A percentile compares a stretch with the other conserved stretches of the same genome.
phyloP scores from a whole-genome alignment of 2,113 vertebrate genomes.

The Callopanchax toddi region DNA sequence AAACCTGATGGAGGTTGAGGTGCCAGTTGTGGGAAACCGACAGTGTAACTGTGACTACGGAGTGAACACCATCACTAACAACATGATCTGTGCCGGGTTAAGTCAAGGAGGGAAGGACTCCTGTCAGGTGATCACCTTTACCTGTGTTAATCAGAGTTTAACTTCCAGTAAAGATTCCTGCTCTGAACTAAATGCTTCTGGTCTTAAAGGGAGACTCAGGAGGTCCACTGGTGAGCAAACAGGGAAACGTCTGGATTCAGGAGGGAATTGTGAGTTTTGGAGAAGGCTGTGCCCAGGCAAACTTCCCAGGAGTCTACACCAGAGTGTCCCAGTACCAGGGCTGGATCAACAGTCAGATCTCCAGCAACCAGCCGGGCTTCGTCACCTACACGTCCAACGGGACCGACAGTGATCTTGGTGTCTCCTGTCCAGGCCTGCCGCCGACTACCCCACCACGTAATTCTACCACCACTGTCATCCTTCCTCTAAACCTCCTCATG shows the following conservation, averaged over 20 bases:
- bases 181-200: not conserved
- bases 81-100: constrained; percentile 83
- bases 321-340: constrained; percentile 53
- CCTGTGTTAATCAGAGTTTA: not conserved
- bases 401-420: constrained; percentile 50
- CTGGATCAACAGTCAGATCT: constrained; percentile 47
- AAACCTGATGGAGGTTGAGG: constrained; percentile 67
- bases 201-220: constrained; percentile 85
- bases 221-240: constrained; percentile 82
- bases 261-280: constrained; percentile 88
- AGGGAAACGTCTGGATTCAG: constrained; percentile 77
- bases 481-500: too few relatives aligned
- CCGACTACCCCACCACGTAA: not conserved
- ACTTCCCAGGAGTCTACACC: constrained; percentile 54
- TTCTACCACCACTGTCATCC: too few relatives aligned
- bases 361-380: constrained; percentile 31
- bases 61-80: constrained; percentile 48
- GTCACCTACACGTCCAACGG: constrained; percentile 43
- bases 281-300: constrained; percentile 69
- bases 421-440: constrained; percentile 9
- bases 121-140: constrained; percentile 58
- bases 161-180: not conserved
- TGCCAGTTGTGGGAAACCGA: constrained; percentile 67
- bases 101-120: constrained; percentile 74
- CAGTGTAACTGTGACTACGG: constrained; percentile 54